phyloP scores from a whole-genome alignment of 2,888 invertebrate species.

The Drosophila lutescens region DNA sequence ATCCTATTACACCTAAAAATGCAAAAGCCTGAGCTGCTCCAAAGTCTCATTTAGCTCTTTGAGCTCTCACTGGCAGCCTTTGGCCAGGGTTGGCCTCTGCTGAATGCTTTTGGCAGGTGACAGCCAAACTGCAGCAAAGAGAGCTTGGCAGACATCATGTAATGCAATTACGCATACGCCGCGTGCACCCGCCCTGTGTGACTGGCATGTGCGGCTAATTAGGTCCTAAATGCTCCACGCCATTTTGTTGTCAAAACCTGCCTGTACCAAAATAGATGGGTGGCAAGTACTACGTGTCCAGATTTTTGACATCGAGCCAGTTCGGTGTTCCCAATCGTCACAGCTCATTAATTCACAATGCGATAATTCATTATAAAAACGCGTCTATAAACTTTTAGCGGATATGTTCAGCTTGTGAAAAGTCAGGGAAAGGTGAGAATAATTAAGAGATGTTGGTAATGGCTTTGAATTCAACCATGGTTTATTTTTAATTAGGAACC shows the following conservation, averaged over 20 bases:
- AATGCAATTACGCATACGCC: conserved; percentile 62
- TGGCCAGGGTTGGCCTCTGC: conserved; percentile 23
- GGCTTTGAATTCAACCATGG: background rate
- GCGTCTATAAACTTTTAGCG: background rate
- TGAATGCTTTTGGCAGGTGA: conserved; percentile 58
- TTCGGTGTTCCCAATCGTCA: conserved; percentile 53
- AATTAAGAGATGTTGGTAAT: background rate
- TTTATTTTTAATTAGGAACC: background rate
- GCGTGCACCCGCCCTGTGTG: conserved; percentile 13
- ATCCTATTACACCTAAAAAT: background rate
- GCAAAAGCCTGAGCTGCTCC: background rate
- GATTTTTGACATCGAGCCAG: conserved; percentile 67
- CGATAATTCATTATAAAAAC: background rate
- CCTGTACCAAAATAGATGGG: conserved; percentile 1
- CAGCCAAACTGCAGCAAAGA: conserved; percentile 23
- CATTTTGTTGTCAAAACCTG: conserved; percentile 61
- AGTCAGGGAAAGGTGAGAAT: background rate
- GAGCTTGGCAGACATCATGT: conserved; percentile 23
- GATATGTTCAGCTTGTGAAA: background rate
- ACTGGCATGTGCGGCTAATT: conserved; percentile 58
- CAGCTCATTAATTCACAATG: conserved; percentile 68
- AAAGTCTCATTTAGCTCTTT: background rate
- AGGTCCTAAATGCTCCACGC: conserved; percentile 58
- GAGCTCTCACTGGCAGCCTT: background rate
- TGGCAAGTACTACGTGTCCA: conserved; percentile 33